A percentile compares a stretch with the other conserved stretches of the same genome.
Conservation (phyloP, 2,113 vertebrate genomes). For the Hemicordylus capensis region DNA sequence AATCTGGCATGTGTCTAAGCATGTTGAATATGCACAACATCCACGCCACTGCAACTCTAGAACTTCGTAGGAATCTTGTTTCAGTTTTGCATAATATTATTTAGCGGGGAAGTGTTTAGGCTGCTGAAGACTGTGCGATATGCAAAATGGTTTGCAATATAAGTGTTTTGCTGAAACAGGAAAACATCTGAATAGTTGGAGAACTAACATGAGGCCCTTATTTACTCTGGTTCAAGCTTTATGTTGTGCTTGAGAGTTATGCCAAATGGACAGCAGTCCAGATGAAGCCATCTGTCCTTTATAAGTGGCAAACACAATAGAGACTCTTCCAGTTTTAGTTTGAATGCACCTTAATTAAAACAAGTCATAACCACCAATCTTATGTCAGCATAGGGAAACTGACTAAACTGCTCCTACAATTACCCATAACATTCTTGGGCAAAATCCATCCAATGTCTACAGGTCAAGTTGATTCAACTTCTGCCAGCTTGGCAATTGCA, state of each 20-base stretch:
- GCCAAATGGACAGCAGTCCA: neutral
- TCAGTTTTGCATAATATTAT: neutral
- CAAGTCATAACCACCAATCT: neutral
- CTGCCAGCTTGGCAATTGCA: neutral
- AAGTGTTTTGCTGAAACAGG: constrained; percentile 11
- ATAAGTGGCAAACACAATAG: neutral
- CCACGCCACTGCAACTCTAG: neutral
- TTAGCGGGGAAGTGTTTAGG: neutral
- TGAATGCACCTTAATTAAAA: neutral
- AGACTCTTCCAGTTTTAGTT: neutral
- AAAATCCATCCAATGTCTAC: neutral
- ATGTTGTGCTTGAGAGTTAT: neutral
- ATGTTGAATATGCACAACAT: neutral
- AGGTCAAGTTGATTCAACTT: neutral
- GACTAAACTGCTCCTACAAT: neutral
- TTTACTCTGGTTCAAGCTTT: neutral
- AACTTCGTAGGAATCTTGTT: neutral
- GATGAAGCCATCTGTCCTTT: neutral
- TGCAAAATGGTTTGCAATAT: neutral
- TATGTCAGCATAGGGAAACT: neutral
- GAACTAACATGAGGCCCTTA: neutral
- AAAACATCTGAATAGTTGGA: neutral
- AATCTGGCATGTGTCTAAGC: neutral
- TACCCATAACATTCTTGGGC: neutral
- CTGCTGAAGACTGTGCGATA: neutral